Evolutionary conservation across 2,797 vertebrate species (phyloP).

Genomic region (Falco biarmicus): DNA sequence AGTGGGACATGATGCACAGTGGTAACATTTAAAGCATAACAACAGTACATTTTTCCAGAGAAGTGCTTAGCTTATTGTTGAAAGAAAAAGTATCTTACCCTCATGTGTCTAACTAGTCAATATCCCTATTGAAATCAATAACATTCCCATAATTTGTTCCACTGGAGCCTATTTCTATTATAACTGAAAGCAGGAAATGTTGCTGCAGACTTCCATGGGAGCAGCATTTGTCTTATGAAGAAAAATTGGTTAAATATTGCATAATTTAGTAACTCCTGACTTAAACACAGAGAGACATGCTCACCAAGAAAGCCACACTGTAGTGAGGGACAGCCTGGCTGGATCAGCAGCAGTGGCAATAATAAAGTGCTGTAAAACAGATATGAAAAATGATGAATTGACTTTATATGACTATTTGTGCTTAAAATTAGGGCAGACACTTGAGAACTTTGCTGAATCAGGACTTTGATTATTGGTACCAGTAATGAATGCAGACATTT

Average conservation of each 20-base stretch:
- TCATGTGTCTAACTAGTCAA: not conserved
- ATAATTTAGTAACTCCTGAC: not conserved
- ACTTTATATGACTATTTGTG: slow-evolving; percentile 5
- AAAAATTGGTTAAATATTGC: slow-evolving; percentile 17
- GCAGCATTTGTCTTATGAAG: not conserved
- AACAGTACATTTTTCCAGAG: slow-evolving; percentile 14
- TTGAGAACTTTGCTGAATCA: slow-evolving; percentile 31
- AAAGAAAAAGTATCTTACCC: slow-evolving; percentile 16
- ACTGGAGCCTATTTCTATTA: not conserved
- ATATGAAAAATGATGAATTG: slow-evolving; percentile 28
- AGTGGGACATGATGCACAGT: not conserved
- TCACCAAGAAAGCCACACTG: not conserved
- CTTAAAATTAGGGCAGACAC: slow-evolving; percentile 50
- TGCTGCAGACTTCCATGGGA: slow-evolving; percentile 10
- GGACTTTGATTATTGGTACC: not conserved
- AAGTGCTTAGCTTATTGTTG: not conserved
- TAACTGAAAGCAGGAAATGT: not conserved
- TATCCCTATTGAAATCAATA: slow-evolving; percentile 17
- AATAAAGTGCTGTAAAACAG: slow-evolving; percentile 5
- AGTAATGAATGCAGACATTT: slow-evolving; percentile 36
- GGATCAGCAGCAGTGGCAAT: not conserved
- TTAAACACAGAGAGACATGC: not conserved
- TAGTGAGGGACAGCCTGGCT: not conserved
- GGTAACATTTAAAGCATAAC: not conserved
- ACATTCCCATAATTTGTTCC: slow-evolving; percentile 10